Conservation (phyloP, 2,113 vertebrate species). For the Oncorhynchus masou region DNA sequence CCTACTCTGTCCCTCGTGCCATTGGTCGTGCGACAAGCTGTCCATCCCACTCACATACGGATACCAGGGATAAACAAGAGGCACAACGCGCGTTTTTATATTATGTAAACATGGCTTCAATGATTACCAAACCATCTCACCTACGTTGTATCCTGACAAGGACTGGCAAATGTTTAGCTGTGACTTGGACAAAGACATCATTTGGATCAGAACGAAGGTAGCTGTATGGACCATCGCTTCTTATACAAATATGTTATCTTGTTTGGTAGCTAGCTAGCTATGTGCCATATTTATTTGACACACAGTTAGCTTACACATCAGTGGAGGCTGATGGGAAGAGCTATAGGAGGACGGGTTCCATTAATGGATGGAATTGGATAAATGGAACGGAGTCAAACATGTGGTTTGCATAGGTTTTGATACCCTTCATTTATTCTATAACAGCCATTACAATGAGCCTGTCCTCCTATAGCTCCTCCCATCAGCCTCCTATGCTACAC, state of each 20-base stretch:
- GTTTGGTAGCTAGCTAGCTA: neutral
- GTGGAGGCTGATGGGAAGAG: no score
- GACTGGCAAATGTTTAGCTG: constrained; percentile 32
- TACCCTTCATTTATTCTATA: no score
- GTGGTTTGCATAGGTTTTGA: neutral
- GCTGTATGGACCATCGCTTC: neutral
- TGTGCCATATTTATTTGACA: no score
- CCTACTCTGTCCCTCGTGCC: constrained; percentile 17
- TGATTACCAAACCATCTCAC: constrained; percentile 38
- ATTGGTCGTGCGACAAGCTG: constrained; percentile 58
- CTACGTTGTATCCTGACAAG: constrained; percentile 40
- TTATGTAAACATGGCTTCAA: constrained; percentile 53
- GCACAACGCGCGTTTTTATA: neutral
- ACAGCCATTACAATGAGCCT: no score
- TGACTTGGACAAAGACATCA: constrained; percentile 10
- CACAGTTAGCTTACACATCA: neutral
- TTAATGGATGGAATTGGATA: neutral
- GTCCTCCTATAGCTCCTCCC: no score
- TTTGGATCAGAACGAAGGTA: constrained; percentile 62
- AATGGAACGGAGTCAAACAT: neutral
- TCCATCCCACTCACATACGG: constrained; percentile 58
- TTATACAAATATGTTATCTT: neutral
- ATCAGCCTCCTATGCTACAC: no score
- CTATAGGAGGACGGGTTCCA: no score
- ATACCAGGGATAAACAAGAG: constrained; percentile 37